Base-by-base conservation (phyloP, 2,888 invertebrate genomes). In the Mactromeris polynyma region DNA sequence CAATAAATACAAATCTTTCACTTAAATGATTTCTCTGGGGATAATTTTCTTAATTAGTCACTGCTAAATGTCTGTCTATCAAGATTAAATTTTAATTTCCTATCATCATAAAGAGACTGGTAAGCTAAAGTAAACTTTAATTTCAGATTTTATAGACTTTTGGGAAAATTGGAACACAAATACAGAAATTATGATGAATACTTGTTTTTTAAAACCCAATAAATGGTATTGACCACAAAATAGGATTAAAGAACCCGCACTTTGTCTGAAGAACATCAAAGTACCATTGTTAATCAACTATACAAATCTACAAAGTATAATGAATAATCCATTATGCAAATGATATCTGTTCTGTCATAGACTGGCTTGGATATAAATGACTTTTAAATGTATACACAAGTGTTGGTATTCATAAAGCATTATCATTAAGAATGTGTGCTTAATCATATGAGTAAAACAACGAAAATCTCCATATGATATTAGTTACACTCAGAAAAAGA, bases 281-380 rank as follows among this genome's bases (percentile, higher is more conserved):
- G 36, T 73, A 19, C 36, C 19, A 73, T 73, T 73, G 73, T 73
- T 73, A 73, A 73, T 73, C 73, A 73, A 17, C 19, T 73, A 19
- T 73, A 73, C 73, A 73, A 73, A 73, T 33, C 33, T 73, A 73
- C 36, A 73, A 46, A 14, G 26, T 83, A 80, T 85, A 84, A 81
- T 64, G 46, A 51, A 80, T 36, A 33, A 73, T 58, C 73, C 58
- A 42, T 90, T 88, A 90, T 90, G 90, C 81, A 86, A 90, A 90
- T 90, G 78, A 54, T 40, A 90, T 90, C 58, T 64, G 42, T 86
- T 88, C 88, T 86, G 88, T 88, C 90, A 86, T n/a, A 69, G 38
- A 64, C n/a, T 26, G 64, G 36, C 17, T 58, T 73, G 73, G 36
- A 73, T 83, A 83, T 46, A 83, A 73, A 83, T 83, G 73, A 31